Evolutionary conservation across 1,140 invertebrate genomes (phyloP), one percentile per base, ranked within the genome.

Genomic region (Augochlora pura): DNA sequence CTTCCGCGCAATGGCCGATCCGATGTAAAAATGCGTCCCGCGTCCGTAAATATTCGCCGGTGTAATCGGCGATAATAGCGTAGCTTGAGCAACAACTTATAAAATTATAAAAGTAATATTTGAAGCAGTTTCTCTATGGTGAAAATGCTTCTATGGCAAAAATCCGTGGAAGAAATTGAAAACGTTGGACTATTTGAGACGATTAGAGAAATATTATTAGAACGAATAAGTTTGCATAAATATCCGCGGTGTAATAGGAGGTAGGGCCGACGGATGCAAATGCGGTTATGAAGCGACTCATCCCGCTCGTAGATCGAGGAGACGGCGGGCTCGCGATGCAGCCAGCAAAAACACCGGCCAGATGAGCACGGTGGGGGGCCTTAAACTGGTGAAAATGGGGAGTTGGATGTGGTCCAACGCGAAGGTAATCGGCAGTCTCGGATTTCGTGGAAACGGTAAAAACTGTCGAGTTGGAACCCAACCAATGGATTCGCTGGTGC

Each of bases 341-440:
- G 63, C 10, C 75, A 68, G 71, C n/a, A 84, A 86, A 86, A 86
- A 86, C 76, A 82, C 42, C 25, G 63, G 49, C 69, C 69, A 49
- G 80, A 86, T 85, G 84, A 86, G 68, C 71, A 82, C 25, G 25
- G 52, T 18, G 57, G n/a, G 52, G 18, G 68, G 85, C 83, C 67
- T 88, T 88, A 87, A 88, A 87, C 76, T 64, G 81, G 81, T 52
- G 85, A 88, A 87, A 88, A 88, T 85, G 78, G 83, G 69, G 66
- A 87, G 83, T 88, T 88, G 87, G 87, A 88, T 79, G 73, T 76
- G 68, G 59, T 88, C 87, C 87, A 88, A 88, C 82, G 74, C 25
- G 80, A 87, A 86, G 87, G 83, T 88, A 88, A 88, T 88, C 87
- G 87, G 81, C 67, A 87, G 81, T 88, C 81, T 74, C 79, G 76